Evolutionary conservation across 2,888 invertebrate genomes (phyloP).

Genomic region (Meganola albula): DNA sequence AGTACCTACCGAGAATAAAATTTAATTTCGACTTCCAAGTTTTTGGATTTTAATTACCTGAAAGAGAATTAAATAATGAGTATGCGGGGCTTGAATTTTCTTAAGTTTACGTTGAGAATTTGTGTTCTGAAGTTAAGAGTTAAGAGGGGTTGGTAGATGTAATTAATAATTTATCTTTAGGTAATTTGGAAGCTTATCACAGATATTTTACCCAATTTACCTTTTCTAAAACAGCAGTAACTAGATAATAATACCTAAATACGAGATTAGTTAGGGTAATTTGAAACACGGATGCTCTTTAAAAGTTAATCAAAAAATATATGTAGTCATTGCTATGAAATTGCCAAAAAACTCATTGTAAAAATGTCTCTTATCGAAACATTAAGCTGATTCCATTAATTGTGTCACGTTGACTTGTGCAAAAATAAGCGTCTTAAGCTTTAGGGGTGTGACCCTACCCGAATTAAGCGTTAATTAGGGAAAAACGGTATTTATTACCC

Average conservation of each 20-base stretch:
- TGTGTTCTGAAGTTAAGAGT: constrained; percentile 18
- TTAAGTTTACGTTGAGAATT: constrained; percentile 30
- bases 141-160: constrained; percentile 14
- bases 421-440: constrained; percentile 25
- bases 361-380: constrained; percentile 1
- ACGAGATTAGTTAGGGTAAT: no score
- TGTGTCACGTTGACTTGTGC: constrained; percentile 13
- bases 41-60: constrained; percentile 77
- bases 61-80: constrained; percentile 70
- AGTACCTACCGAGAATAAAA: constrained; percentile 50
- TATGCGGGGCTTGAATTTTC: constrained; percentile 31
- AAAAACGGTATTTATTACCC: constrained; percentile 71
- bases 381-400: constrained; percentile 8
- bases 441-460: constrained; percentile 27
- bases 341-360: not conserved
- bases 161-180: constrained; percentile 37
- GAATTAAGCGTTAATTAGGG: constrained; percentile 73
- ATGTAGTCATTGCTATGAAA: no score
- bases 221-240: no score
- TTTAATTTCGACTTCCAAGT: constrained; percentile 71
- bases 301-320: no score
- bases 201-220: no score
- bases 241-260: no score
- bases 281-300: no score
- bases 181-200: constrained; percentile 31